These are phyloP conservation scores for Isaurus tuberculatus DNA, from an alignment of 92 coral and sea anemone species.

Conservation along the genomic window DNA sequence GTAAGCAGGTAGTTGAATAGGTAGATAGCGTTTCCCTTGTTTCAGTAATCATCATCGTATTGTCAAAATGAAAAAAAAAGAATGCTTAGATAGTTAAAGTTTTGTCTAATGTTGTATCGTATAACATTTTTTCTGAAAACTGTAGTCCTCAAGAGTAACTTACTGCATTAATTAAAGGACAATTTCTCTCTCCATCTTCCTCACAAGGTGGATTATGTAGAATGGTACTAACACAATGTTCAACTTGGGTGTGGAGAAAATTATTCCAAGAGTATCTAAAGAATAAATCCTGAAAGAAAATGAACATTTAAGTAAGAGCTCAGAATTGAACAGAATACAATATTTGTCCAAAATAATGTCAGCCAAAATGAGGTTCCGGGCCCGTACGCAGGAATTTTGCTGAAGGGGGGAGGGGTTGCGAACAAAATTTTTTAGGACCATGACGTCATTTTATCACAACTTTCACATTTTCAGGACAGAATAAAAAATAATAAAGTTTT, in stretches of 20 bases:
- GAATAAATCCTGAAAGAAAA: conserved; percentile 87
- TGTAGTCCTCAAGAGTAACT: conserved; percentile 45
- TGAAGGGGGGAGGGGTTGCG: too few relatives aligned
- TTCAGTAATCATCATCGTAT: too few relatives aligned
- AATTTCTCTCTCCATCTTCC: conserved; percentile 83
- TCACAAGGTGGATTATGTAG: conserved; percentile 93
- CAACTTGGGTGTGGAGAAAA: conserved; percentile 98
- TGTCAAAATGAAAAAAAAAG: too few relatives aligned
- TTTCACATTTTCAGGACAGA: too few relatives aligned
- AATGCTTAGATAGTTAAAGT: too few relatives aligned
- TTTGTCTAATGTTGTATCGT: background rate
- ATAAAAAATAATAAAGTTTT: too few relatives aligned
- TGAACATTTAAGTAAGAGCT: background rate
- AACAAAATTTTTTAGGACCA: too few relatives aligned
- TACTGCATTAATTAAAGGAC: conserved; percentile 87
- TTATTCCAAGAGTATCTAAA: conserved; percentile 99
- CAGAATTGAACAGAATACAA: background rate
- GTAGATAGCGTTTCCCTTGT: too few relatives aligned
- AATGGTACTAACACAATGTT: conserved; percentile 86
- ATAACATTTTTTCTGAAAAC: background rate
- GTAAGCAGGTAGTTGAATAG: too few relatives aligned
- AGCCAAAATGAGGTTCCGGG: too few relatives aligned
- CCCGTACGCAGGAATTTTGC: too few relatives aligned
- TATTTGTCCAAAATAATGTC: background rate
- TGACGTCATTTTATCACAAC: too few relatives aligned